Evolutionary conservation across 2,888 invertebrate genomes (phyloP), one percentile per base, ranked within the genome.

Genomic region (Drosophila monieri): DNA sequence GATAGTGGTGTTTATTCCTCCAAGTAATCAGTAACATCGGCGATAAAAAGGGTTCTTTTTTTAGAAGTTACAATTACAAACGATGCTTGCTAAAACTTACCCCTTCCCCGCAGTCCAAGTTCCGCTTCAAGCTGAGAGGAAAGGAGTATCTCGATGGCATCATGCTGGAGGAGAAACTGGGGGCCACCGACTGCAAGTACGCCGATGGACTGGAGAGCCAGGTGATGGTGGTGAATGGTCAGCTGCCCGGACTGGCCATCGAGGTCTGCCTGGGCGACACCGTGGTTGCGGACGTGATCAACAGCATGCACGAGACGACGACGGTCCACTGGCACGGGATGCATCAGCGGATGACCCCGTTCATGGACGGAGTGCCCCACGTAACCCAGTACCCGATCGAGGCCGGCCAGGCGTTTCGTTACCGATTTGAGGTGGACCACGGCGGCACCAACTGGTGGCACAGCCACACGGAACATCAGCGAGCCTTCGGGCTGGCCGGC

Each of bases 301-400:
- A 90, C 44, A 87, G 80, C 25, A 78, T 90, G 75, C 89, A 89
- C 49, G 90, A 90, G 59, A 78, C 79, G 2, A 90, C 90, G 0
- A 89, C 90, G 0, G 73, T 90, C 1, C 90, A 90, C 59, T 90
- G 90, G 90, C 90, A 90, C 58, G 90, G 90, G 12, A 77, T 90
- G 27, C 90, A 89, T 51, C 89, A 90, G 62, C 77, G 73, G 0
- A 55, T 74, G 3, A 88, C 89, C 3, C 90, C 90, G 0, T 84
- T 89, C 35, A 90, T 90, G 90, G 90, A 90, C 44, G 90, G 90
- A 0, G 89, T 90, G 12, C 90, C 90, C 0, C 89, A 87, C 56
- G 79, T 90, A 8, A 90, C 90, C 0, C 90, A 90, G 60, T 90
- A 90, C 66, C 90, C 90, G 0, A 90, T 89, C 15, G 86, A 89